These are phyloP conservation scores for Sminthurinus signatus DNA, from an alignment of 1,140 invertebrate genomes.

Conservation along the genomic window DNA sequence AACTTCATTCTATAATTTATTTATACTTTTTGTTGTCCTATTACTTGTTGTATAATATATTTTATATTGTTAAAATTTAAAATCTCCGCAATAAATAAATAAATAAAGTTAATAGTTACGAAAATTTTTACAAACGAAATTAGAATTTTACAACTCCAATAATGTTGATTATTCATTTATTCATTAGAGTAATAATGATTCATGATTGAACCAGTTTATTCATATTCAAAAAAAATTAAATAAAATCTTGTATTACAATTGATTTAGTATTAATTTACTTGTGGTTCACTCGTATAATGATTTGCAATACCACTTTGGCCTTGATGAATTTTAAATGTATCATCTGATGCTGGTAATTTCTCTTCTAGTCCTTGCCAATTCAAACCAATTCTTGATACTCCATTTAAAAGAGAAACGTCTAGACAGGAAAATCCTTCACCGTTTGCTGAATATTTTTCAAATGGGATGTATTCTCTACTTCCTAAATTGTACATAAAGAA, in stretches of 20 bases:
- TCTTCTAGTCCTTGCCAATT: conserved; percentile 35
- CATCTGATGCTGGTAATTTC: conserved; percentile 10
- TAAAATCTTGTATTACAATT: no score
- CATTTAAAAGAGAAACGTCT: conserved; percentile 7
- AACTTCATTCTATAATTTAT: no score
- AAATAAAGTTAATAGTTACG: no score
- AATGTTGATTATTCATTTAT: neutral
- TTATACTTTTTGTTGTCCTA: no score
- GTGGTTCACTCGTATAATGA: conserved; percentile 35
- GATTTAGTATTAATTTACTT: neutral
- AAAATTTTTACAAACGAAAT: no score
- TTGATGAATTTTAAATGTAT: conserved; percentile 22
- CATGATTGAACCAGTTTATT: neutral
- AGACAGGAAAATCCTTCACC: no score
- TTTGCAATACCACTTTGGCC: conserved; percentile 35
- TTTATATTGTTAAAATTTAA: no score
- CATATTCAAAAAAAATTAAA: neutral
- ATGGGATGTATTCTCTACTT: conserved; percentile 1
- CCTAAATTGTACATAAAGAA: conserved; percentile 8
- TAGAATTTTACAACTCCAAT: neutral
- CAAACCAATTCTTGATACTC: conserved; percentile 4
- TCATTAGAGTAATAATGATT: neutral
- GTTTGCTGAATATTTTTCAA: conserved; percentile 8
- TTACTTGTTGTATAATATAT: no score
- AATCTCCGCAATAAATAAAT: neutral